phyloP scores from a whole-genome alignment of 1,140 invertebrate species.

The Aphelinus atriplicis region DNA sequence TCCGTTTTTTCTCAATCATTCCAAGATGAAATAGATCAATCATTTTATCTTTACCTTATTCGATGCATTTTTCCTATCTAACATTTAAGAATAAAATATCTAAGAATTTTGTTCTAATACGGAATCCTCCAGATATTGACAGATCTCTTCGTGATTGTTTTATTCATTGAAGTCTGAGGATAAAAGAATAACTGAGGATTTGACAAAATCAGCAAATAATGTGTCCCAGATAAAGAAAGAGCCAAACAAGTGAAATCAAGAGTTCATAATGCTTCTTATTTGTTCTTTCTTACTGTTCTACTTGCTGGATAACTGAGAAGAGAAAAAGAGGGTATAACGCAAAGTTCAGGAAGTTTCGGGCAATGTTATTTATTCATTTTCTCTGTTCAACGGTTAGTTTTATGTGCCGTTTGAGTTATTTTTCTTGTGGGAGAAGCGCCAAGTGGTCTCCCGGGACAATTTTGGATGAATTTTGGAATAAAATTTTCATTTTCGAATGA shows the following conservation, averaged over 20 bases:
- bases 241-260: neutral
- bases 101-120: too few relatives aligned
- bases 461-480: too few relatives aligned
- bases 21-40: too few relatives aligned
- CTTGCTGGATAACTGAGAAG: neutral
- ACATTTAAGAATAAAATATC: neutral
- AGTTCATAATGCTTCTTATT: slow-evolving; percentile 13
- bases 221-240: too few relatives aligned
- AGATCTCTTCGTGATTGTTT: too few relatives aligned
- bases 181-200: neutral
- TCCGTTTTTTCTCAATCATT: too few relatives aligned
- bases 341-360: slow-evolving; percentile 14
- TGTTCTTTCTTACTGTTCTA: neutral
- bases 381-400: neutral
- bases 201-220: too few relatives aligned
- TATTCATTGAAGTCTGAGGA: neutral
- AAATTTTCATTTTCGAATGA: slow-evolving; percentile 2
- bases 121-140: too few relatives aligned
- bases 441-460: too few relatives aligned
- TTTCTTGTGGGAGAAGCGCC: neutral
- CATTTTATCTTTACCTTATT: neutral
- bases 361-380: slow-evolving; percentile 9
- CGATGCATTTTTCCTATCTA: neutral
- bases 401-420: neutral
- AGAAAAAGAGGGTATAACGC: too few relatives aligned